Evolutionary conservation across 2,113 vertebrate genomes (phyloP).

Genomic region (Aspidoscelis tigris): DNA sequence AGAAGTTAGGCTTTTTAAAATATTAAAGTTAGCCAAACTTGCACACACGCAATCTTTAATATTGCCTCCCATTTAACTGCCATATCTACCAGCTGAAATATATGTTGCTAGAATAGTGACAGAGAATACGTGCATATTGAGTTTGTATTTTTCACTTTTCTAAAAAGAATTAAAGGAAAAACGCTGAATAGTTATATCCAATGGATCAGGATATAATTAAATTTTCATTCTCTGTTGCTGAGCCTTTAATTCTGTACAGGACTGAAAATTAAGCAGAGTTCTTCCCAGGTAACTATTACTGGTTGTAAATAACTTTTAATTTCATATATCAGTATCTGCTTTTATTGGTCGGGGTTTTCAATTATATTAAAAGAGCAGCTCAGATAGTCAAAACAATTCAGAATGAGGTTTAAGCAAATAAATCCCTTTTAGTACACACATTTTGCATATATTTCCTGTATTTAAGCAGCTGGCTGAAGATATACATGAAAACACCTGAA

Average conservation of each 20-base stretch:
- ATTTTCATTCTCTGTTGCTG: neutral
- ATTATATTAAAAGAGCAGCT: conserved; percentile 32
- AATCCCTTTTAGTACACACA: conserved; percentile 22
- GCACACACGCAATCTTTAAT: neutral
- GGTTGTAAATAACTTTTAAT: conserved; percentile 8
- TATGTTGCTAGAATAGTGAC: neutral
- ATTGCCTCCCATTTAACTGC: neutral
- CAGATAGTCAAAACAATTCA: conserved; percentile 21
- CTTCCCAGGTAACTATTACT: neutral
- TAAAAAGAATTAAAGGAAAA: neutral
- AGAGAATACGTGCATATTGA: too few relatives aligned
- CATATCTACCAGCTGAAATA: neutral
- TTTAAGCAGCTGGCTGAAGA: neutral
- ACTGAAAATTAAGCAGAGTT: conserved; percentile 3
- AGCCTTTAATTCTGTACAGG: neutral
- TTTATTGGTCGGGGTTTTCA: conserved; percentile 9
- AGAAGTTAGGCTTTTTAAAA: neutral
- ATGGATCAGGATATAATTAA: neutral
- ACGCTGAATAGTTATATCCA: neutral
- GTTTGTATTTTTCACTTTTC: neutral
- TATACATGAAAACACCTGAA: conserved; percentile 8
- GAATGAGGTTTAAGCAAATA: neutral
- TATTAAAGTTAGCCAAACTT: neutral
- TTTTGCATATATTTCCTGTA: neutral
- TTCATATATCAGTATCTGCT: neutral